These are phyloP conservation scores for Rhagonycha fulva DNA, from an alignment of 2,888 invertebrate species.

Conservation along the genomic window DNA sequence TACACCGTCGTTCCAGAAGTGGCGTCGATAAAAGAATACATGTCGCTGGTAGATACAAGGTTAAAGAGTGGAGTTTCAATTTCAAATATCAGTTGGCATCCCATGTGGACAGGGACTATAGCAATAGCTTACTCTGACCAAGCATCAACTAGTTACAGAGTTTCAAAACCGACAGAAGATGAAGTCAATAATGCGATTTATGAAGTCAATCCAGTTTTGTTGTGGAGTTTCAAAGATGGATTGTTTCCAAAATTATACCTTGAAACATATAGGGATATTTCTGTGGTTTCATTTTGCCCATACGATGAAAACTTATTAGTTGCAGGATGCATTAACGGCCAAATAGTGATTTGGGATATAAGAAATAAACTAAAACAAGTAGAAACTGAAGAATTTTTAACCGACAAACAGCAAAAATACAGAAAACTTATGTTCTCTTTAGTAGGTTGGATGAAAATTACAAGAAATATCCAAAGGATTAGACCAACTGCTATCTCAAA, in stretches of 20 bases:
- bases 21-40: conserved; percentile 59
- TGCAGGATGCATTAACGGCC: conserved; percentile 75
- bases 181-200: conserved; percentile 58
- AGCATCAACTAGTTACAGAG: conserved; percentile 58
- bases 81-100: conserved; percentile 71
- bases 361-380: conserved; percentile 62
- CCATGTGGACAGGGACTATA: conserved; percentile 69
- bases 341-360: conserved; percentile 73
- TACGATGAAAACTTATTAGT: conserved; percentile 69
- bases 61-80: conserved; percentile 68
- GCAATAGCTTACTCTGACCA: conserved; percentile 68
- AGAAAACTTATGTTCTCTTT: conserved; percentile 63
- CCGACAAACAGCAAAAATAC: conserved; percentile 66
- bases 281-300: conserved; percentile 69
- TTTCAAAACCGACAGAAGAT: conserved; percentile 45
- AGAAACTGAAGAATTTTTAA: conserved; percentile 65
- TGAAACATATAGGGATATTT: conserved; percentile 69
- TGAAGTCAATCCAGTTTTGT: conserved; percentile 67
- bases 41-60: conserved; percentile 68
- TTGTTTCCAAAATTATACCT: conserved; percentile 71
- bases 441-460: conserved; percentile 71
- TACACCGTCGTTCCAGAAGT: conserved; percentile 39
- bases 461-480: conserved; percentile 62
- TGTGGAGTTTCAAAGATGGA: conserved; percentile 76
- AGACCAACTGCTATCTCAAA: conserved; percentile 65